Conservation (phyloP, 2,113 vertebrate genomes). For the Anolis sagrei region DNA sequence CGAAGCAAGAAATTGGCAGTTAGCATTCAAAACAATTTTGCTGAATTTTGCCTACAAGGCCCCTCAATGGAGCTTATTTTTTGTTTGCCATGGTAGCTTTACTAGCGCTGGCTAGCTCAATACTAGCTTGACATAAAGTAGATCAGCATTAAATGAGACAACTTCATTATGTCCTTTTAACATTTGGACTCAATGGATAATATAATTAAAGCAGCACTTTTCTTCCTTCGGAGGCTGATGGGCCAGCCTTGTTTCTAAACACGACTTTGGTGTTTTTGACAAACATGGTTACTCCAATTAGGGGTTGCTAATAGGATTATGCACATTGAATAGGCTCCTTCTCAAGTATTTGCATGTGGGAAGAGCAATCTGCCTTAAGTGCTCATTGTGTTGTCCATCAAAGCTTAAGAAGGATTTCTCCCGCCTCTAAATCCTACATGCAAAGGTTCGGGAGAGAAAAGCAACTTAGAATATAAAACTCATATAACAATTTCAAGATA, state of each 20-base stretch:
- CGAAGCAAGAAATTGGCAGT: background rate
- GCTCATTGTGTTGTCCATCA: conserved; percentile 70
- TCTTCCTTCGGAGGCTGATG: conserved; percentile 75
- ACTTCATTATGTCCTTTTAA: conserved; percentile 77
- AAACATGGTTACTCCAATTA: conserved; percentile 79
- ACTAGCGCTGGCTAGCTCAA: conserved; percentile 69
- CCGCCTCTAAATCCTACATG: conserved; percentile 59
- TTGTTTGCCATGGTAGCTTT: conserved; percentile 67
- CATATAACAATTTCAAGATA: background rate
- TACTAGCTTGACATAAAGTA: conserved; percentile 75
- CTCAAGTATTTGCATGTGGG: conserved; percentile 75
- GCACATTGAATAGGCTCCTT: conserved; percentile 76
- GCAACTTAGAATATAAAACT: conserved; percentile 52
- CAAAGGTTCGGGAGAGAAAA: conserved; percentile 64
- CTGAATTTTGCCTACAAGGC: conserved; percentile 57
- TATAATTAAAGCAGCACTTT: conserved; percentile 78
- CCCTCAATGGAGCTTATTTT: conserved; percentile 63
- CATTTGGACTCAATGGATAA: conserved; percentile 75
- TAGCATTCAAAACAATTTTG: conserved; percentile 56
- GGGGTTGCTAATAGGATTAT: conserved; percentile 81
- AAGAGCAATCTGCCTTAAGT: conserved; percentile 61
- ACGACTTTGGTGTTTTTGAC: conserved; percentile 80
- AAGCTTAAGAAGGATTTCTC: conserved; percentile 34
- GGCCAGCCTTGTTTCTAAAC: conserved; percentile 73
- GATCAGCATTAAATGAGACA: conserved; percentile 78